These are phyloP conservation scores for Tethya wilhelma DNA, from an alignment of 37 sponge, comb jelly and placozoan species.

Conservation along the genomic window DNA sequence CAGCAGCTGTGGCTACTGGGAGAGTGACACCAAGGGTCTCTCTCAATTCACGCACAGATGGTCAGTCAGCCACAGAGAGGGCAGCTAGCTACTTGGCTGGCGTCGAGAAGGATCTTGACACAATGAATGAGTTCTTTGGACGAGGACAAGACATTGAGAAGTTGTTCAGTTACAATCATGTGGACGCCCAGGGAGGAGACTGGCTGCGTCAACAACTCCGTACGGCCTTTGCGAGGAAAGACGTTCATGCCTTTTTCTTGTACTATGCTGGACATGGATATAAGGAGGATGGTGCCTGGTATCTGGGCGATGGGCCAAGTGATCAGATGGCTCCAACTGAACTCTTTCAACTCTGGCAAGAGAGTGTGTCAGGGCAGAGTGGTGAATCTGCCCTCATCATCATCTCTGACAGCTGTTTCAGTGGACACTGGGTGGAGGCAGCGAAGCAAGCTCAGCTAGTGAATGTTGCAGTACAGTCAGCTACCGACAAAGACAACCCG, in stretches of 20 bases:
- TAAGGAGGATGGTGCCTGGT: too few relatives aligned
- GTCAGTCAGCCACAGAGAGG: neutral
- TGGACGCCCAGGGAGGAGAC: constrained; percentile 6
- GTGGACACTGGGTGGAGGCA: too few relatives aligned
- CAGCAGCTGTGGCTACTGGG: neutral
- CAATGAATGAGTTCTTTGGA: constrained; percentile 3
- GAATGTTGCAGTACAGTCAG: too few relatives aligned
- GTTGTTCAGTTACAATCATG: constrained; percentile 1
- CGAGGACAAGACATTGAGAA: neutral
- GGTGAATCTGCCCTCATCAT: too few relatives aligned
- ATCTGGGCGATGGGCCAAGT: too few relatives aligned
- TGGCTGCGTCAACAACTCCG: neutral
- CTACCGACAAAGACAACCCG: too few relatives aligned
- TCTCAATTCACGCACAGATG: neutral
- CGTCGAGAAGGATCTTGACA: neutral
- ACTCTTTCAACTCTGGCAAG: too few relatives aligned
- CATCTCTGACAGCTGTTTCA: too few relatives aligned
- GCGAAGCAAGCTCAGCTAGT: too few relatives aligned
- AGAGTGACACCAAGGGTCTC: neutral
- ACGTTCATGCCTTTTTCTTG: constrained; percentile 5
- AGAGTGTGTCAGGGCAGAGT: too few relatives aligned
- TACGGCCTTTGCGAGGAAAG: neutral
- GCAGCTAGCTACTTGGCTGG: constrained; percentile 9
- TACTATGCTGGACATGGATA: neutral
- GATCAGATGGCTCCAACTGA: too few relatives aligned